Evolutionary conservation across 2,888 invertebrate species (phyloP), one percentile per base, ranked within the genome.

Genomic region (Caradrina kadenii): DNA sequence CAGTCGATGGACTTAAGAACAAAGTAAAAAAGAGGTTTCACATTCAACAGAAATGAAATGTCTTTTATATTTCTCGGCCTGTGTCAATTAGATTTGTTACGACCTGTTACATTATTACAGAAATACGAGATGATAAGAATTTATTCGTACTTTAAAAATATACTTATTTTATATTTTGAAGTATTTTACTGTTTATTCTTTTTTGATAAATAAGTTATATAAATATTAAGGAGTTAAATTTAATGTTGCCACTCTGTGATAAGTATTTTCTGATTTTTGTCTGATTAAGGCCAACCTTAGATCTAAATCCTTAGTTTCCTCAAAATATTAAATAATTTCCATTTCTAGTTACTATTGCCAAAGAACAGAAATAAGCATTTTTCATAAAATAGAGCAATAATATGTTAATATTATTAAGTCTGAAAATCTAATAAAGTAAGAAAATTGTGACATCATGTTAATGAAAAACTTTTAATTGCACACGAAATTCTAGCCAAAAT

Each of bases 381-480:
- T 15, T 45, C 22, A 54, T 17, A 2, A 63, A 55, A 50, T 55
- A 48, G 22, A n/a, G 7, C 26, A 21, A 42, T 21, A 53, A 31
- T 0, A 31, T 19, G n/a, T 42, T 15, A 53, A 45, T 4, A 42
- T 19, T 22, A 62, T 17, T 21, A 42, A 35, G 15, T 59, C 22
- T 48, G 19, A 11, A 21, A 50, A 50, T 63, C 10, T 21, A 39
- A 52, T 63, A 50, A 55, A 59, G 10, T 11, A 50, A 48, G 21
- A 50, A 15, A 50, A 62, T 8, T 53, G 21, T 15, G 50, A 52
- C 13, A 8, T 39, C 17, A 31, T 49, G 50, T 42, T 52, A 71
- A 78, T 72, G 45, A 78, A 31, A 64, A 60, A 71, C 42, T 60
- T 64, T 72, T 61, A 64, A 78, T 61, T 35, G 42, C 22, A 55